Base-by-base conservation (phyloP, 2,797 vertebrate species). In the Hippocampus kuda region DNA sequence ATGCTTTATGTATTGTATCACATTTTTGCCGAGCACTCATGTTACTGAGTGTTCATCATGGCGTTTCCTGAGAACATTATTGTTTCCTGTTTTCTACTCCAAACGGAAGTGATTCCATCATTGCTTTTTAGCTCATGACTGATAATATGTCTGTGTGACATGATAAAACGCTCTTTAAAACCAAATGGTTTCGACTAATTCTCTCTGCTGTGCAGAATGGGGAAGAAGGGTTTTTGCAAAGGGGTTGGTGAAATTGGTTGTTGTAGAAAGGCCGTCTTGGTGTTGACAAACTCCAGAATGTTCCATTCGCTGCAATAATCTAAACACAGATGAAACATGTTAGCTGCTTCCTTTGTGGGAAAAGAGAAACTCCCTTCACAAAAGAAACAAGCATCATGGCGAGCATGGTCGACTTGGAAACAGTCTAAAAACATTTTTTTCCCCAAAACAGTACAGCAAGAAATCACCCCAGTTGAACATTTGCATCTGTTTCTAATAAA, bases 321-420 rank as follows among this genome's bases (percentile, higher is more conserved):
- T 84, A 84, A 86, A 86, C 83, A 84, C 66, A 42, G 44, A 41
- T 70, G 72, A 83, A 46, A 66, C 65, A 77, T 62, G 79, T 71
- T 77, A 75, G 77, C 53, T n/a, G 26, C 74, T 73, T 75, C 65
- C 66, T 46, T 70, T 60, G 69, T 66, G 70, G 79, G 70, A 65
- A 77, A 68, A 24, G 26, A 70, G 60, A 26, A 18, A 20, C 1
- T 5, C 48, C 18, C 48, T 18, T 49, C 16, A 51, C 20, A 51
- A 51, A 18, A 51, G 18, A 51, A 51, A 22, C 49, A 51, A 51
- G 5, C 18, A 51, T 20, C 18, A 51, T 49, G 48, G 59, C 60
- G 49, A 44, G 34, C 26, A 9, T 18, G 22, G 16, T n/a, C 9
- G 34, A 41, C 62, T 7, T 8, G 18, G 49, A 27, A 73, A 57